Evolutionary conservation across 2,888 invertebrate genomes (phyloP), one percentile per base, ranked within the genome.

Genomic region (Phorcus lineatus): DNA sequence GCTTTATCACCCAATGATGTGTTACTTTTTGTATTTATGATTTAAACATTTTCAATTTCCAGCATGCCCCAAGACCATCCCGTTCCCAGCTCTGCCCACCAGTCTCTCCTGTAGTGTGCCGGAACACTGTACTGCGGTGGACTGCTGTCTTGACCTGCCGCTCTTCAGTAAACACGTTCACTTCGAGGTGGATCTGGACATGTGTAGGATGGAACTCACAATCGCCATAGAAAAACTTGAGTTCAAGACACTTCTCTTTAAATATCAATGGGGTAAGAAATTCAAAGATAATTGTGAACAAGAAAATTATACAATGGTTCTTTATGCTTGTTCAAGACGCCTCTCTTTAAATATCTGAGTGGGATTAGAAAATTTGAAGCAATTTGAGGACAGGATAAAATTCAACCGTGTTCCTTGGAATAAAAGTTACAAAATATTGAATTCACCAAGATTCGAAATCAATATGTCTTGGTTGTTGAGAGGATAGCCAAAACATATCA

Each of bases 141-240:
- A 82, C 47, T 86, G 86, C 66, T 86, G 86, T 84, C 78, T 82
- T 0, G 77, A 81, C 7, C 74, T 83, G 9, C 83, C 85, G 7
- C 54, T 83, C 66, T 75, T 84, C 40, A 77, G 77, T 0, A 54
- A 66, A 28, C 75, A 81, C 16, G 77, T 84, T 52, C 55, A 62
- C 17, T 78, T 80, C 22, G 78, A 70, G 17, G 79, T 75, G 7
- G 67, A 79, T 19, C 66, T 84, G 24, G 81, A 84, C 79, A 78
- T 79, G 40, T 80, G 81, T 53, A 80, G 80, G 16, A 40, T 77
- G 36, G 79, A 75, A 17, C 74, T 84, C 13, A 81, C 78, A 54
- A 36, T 83, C 9, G 77, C 66, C 0, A 79, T 84, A 55, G 84
- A 84, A 40, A 83, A 78, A 19, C 74, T 80, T 4, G 74, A 74